phyloP scores from a whole-genome alignment of 2,888 invertebrate species.

The Tridacna crocea region DNA sequence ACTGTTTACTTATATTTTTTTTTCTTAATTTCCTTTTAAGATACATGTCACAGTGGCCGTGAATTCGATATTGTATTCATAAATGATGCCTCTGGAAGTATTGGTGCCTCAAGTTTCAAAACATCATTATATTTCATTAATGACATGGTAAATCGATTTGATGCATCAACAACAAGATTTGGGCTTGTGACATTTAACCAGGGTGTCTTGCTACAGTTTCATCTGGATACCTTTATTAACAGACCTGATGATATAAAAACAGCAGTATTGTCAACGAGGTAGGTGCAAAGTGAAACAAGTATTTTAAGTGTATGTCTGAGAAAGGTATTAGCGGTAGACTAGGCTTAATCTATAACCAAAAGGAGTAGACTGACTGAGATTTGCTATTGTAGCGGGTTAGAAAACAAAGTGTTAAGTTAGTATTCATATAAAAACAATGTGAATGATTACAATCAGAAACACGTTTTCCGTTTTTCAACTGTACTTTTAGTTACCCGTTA shows the following conservation, averaged over 20 bases:
- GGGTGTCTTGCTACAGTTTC: neutral
- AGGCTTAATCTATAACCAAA: no score
- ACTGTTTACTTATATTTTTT: neutral
- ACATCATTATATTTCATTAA: neutral
- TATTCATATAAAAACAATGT: no score
- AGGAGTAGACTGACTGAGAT: no score
- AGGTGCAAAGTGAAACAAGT: neutral
- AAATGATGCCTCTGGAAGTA: neutral
- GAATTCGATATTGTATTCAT: neutral
- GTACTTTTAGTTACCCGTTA: no score
- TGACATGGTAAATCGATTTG: slow-evolving; percentile 1
- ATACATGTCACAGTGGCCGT: neutral
- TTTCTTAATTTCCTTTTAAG: neutral
- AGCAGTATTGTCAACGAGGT: neutral
- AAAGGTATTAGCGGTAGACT: no score
- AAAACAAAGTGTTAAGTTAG: no score
- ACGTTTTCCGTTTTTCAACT: no score
- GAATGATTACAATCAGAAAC: no score
- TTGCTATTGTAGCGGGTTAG: no score
- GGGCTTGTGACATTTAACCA: slow-evolving; percentile 4
- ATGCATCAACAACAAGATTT: slow-evolving; percentile 5
- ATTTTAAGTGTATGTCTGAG: neutral
- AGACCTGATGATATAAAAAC: neutral
- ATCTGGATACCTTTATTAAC: neutral
- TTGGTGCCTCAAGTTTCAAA: neutral